Evolutionary conservation across 2,888 invertebrate genomes (phyloP).

Genomic region (Oxytorus armatus): DNA sequence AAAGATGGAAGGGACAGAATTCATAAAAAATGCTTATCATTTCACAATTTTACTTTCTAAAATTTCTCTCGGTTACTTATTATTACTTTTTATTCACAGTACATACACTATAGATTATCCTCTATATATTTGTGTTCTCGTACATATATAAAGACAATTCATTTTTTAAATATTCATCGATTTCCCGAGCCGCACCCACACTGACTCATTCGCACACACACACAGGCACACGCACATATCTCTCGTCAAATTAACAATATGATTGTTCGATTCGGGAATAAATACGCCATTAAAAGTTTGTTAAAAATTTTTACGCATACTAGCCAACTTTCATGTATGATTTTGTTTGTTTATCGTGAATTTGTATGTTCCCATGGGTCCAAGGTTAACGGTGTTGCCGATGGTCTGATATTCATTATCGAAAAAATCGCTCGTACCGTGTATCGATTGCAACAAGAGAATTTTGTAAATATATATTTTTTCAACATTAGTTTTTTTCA

Average conservation of each 20-base stretch:
- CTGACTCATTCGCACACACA: neutral
- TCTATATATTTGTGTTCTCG: neutral
- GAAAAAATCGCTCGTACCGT: conserved; percentile 53
- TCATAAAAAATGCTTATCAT: neutral
- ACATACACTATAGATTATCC: conserved; percentile 9
- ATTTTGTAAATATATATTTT: neutral
- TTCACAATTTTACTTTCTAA: neutral
- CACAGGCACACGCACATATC: conserved; percentile 3
- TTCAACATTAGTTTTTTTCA: neutral
- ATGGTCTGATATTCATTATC: conserved; percentile 37
- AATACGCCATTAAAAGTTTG: conserved; percentile 35
- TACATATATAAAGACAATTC: conserved; percentile 49
- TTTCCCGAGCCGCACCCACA: conserved; percentile 12
- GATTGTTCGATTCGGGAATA: conserved; percentile 53
- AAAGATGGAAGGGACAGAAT: neutral
- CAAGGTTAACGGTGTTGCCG: conserved; percentile 47
- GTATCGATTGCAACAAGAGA: conserved; percentile 12
- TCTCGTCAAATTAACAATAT: conserved; percentile 27
- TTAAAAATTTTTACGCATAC: conserved; percentile 47
- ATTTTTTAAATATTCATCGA: conserved; percentile 28
- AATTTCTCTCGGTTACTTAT: neutral
- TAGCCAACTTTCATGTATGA: conserved; percentile 59
- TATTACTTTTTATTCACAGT: neutral
- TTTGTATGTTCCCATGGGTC: conserved; percentile 60
- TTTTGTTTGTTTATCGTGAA: conserved; percentile 32